Evolutionary conservation across 1,140 invertebrate genomes (phyloP).

Genomic region (Homarus americanus): DNA sequence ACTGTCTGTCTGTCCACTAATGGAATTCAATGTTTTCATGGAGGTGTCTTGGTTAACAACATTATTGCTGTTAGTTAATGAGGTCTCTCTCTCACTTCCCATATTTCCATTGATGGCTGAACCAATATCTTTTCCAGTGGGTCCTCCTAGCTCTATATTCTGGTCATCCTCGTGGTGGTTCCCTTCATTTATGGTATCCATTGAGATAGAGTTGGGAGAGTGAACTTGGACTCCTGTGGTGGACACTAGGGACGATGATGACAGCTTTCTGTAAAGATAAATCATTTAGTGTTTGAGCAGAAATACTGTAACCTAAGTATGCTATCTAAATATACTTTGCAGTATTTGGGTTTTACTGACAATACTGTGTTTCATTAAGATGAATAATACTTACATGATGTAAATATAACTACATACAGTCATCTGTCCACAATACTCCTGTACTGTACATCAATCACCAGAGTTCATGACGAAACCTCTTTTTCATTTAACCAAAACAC

Average conservation of each 20-base stretch:
- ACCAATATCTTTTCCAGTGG: background rate
- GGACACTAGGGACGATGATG: slow-evolving; percentile 24
- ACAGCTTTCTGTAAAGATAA: slow-evolving; percentile 29
- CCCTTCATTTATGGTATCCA: slow-evolving; percentile 47
- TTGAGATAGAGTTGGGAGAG: slow-evolving; percentile 17
- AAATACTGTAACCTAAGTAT: background rate
- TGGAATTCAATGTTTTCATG: background rate
- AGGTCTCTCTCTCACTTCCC: background rate
- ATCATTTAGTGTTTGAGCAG: background rate
- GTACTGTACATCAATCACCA: too few relatives aligned
- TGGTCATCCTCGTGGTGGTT: slow-evolving; percentile 2
- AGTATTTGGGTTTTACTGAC: background rate
- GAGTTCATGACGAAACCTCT: too few relatives aligned
- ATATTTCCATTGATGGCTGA: background rate
- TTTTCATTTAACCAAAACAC: too few relatives aligned
- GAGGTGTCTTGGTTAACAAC: background rate
- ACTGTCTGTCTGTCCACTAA: background rate
- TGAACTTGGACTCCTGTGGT: slow-evolving; percentile 49
- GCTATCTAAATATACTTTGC: background rate
- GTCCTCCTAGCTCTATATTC: background rate
- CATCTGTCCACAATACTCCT: too few relatives aligned
- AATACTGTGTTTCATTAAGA: background rate
- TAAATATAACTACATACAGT: too few relatives aligned
- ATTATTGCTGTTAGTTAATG: background rate
- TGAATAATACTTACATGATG: background rate